A percentile compares a stretch with the other conserved stretches of the same genome.
phyloP scores from a whole-genome alignment of 2,888 invertebrate species.

The Drosophila leonis region DNA sequence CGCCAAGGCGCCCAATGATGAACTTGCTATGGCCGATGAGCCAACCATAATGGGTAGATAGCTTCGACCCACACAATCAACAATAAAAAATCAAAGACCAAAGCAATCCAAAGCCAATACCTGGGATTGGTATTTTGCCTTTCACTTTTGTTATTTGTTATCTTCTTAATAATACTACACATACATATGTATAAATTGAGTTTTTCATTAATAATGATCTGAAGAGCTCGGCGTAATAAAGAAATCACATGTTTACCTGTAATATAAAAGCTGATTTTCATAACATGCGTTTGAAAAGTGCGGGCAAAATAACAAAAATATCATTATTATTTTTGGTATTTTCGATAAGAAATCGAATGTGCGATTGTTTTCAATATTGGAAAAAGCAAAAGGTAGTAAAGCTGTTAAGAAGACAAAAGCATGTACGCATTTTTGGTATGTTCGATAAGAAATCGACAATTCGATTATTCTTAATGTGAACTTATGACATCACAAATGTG shows the following conservation, averaged over 20 bases:
- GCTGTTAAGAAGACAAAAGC: neutral
- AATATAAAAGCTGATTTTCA: neutral
- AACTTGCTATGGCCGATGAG: constrained; percentile 93
- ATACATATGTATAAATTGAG: constrained; percentile 35
- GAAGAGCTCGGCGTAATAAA: constrained; percentile 57
- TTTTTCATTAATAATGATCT: constrained; percentile 38
- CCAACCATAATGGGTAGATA: constrained; percentile 92
- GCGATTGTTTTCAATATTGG: neutral
- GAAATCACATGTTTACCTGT: constrained; percentile 46
- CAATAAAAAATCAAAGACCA: constrained; percentile 62
- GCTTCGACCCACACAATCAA: neutral
- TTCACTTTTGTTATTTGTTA: constrained; percentile 73
- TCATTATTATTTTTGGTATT: neutral
- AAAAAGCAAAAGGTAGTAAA: neutral
- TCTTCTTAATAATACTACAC: constrained; percentile 56
- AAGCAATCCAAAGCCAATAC: constrained; percentile 45
- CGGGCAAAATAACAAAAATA: no score
- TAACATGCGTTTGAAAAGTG: neutral
- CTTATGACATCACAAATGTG: neutral
- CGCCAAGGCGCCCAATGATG: constrained; percentile 92
- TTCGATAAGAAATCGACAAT: constrained; percentile 8
- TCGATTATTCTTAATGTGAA: neutral
- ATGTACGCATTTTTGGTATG: neutral
- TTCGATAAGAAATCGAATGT: constrained; percentile 3
- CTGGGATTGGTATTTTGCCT: constrained; percentile 45